A percentile compares a stretch with the other conserved stretches of the same genome.
phyloP scores from a whole-genome alignment of 2,888 invertebrate species.

The Callinectes sapidus region DNA sequence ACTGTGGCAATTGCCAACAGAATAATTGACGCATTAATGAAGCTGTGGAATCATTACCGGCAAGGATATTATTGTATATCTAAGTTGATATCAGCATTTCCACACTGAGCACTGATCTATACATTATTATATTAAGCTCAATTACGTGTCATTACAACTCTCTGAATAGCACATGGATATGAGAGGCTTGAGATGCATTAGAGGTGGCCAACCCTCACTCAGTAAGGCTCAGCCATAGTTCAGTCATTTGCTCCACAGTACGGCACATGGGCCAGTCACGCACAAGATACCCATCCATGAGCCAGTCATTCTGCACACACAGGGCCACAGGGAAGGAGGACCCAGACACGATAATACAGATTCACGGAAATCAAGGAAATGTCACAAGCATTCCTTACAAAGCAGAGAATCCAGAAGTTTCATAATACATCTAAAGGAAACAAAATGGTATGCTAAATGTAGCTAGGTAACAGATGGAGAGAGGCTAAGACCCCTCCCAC shows the following conservation, averaged over 20 bases:
- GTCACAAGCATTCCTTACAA: slow-evolving; percentile 25
- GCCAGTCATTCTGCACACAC: not conserved
- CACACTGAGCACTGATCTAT: not conserved
- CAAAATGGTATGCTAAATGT: slow-evolving; percentile 7
- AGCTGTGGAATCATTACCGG: not conserved
- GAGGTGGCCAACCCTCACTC: not conserved
- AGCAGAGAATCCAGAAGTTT: slow-evolving; percentile 13
- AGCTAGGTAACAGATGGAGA: slow-evolving; percentile 30
- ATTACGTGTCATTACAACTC: not conserved
- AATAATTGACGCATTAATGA: not conserved
- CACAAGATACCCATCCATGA: not conserved
- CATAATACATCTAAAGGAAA: slow-evolving; percentile 11
- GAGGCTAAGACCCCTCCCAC: not conserved
- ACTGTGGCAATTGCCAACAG: not conserved
- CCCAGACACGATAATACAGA: slow-evolving; percentile 10
- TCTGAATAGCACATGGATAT: slow-evolving; percentile 15
- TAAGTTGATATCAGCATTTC: slow-evolving; percentile 4
- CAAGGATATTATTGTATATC: not conserved
- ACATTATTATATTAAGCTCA: slow-evolving; percentile 2
- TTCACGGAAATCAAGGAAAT: not conserved
- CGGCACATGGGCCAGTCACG: not conserved
- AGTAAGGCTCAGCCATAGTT: not conserved
- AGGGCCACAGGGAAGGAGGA: not conserved
- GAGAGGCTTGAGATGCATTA: not conserved
- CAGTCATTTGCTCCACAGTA: not conserved